Base-by-base conservation (phyloP, 2,113 vertebrate genomes). In the Raja brachyura region DNA sequence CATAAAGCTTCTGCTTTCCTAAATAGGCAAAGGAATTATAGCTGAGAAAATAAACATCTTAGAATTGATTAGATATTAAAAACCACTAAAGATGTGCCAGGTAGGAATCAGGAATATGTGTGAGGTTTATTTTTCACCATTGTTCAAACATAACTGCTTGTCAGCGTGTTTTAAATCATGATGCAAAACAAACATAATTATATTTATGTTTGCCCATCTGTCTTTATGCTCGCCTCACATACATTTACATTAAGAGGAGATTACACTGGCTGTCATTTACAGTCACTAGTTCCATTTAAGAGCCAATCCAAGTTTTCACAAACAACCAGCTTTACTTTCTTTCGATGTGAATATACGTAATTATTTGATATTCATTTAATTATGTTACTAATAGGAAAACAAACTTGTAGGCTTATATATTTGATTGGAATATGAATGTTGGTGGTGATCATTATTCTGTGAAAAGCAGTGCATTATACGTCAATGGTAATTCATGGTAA, bases 91-190 rank as follows among this genome's bases (percentile, higher is more conserved):
- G 78, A 56, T 81, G 78, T 25, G 75, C 75, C 1, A 77, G 75
- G 78, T 25, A 83, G 54, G 48, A 11, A 83, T 25, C 79, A 56
- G 79, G 48, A 25, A 83, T 83, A 56, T 48, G 9, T 83, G 39
- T 28, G 5, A 59, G 48, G 48, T 56, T 5, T 28, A 56, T 83
- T 9, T 83, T 83, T 56, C 79, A 28, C 22, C 79, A 83, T 56
- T 56, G 48, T 4, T 54, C 48, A 81, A 56, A 18, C 20, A 25
- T 39, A 56, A 81, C 93, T 93, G 83, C 93, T 94, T 90, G 86
- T 93, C 93, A 94, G 90, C 54, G 93, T 96, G 96, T 96, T 96
- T 94, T 96, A 94, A 95, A 94, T 93, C 56, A 95, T 54, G 94
- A 95, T 39, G 94, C 94, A 95, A 94, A 94, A 94, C 93, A 94